Evolutionary conservation across 2,888 invertebrate genomes (phyloP), one percentile per base, ranked within the genome.

Genomic region (Dorcus parallelipipedus): DNA sequence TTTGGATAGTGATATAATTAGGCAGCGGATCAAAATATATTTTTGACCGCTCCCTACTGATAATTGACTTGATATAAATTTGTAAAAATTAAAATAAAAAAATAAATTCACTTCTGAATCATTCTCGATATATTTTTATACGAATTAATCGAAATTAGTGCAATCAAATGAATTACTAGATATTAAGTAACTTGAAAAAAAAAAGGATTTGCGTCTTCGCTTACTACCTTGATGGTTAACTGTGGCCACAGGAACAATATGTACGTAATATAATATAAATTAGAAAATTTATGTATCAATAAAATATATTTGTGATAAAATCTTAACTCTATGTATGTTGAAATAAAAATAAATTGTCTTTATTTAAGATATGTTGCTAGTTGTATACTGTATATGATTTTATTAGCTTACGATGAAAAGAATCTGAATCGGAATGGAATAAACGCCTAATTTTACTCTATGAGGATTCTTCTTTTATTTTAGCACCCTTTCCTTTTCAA

Each of bases 301-400:
- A 45, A 45, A 45, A 51, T 51, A 51, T 51, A 51, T 51, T 40
- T 51, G 40, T 51, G 51, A 51, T 51, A 40, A 51, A 51, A 45
- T 10, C 45, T 45, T 45, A 45, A 45, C 45, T 23, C 45, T 45
- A 45, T 45, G 23, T 45, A 45, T 45, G 45, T 45, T 45, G 45
- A 10, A 45, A 45, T 45, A 45, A 17, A 9, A 45, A 23, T 20
- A 45, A 45, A 45, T 20, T n/a, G 45, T 23, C 40, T 40, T 51
- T 51, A 51, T 51, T 51, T 51, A 51, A 38, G 38, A 51, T 51
- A 51, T 51, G 51, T 51, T 51, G 51, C 51, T 51, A 51, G 51
- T 51, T 51, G 51, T 51, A 38, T 39, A 51, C 51, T 38, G 51
- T 51, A 39, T 51, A 51, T 51, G 23, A 51, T 45, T 45, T 45